Base-by-base conservation (phyloP, 2,797 vertebrate genomes). In the Enteromius paludinosus region DNA sequence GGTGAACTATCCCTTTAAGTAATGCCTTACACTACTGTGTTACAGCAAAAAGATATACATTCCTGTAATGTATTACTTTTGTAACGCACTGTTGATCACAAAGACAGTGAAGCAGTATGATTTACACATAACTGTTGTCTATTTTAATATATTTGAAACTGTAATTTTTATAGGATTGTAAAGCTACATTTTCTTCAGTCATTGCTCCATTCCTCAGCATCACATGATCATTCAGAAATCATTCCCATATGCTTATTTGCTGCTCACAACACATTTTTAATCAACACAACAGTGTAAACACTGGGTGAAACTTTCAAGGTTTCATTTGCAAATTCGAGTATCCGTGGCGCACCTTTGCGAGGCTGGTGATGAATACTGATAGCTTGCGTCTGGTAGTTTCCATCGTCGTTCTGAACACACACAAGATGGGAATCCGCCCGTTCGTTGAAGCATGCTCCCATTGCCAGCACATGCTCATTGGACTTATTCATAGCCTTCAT, bases 401-500 rank as follows among this genome's bases (percentile, higher is more conserved):
- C 98, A 0, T 99, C 98, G 0, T 99, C 98, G 2, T 98, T 99
- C 93, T 99, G 98, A 23, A 99, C 97, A 0, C 98, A 99, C 82
- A 99, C 98, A 1, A 99, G 94, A 78, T 99, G 98, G 0, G 98
- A 99, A 90, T 99, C 97, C 9, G 98, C 98, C 35, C 94, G 94
- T 89, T 98, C 96, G 2, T 98, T 99, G 93, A 99, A 99, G 86
- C 97, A 97, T 1, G 97, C 97, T 3, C 97, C 98, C 87, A 98
- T 97, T 3, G 98, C 98, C 88, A 99, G 92, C 82, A 99, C 98
- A 10, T 99, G 98, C 66, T 99, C 98, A 11, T 99, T 99, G 85
- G 98, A 99, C 88, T 99, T 99, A 91, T 98, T 99, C 96, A 99
- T 98, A 89, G 97, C 98, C 95, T 99, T 99, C 97, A 99, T 98